Evolutionary conservation across 2,113 vertebrate genomes (phyloP).

Genomic region (Etheostoma cragini): DNA sequence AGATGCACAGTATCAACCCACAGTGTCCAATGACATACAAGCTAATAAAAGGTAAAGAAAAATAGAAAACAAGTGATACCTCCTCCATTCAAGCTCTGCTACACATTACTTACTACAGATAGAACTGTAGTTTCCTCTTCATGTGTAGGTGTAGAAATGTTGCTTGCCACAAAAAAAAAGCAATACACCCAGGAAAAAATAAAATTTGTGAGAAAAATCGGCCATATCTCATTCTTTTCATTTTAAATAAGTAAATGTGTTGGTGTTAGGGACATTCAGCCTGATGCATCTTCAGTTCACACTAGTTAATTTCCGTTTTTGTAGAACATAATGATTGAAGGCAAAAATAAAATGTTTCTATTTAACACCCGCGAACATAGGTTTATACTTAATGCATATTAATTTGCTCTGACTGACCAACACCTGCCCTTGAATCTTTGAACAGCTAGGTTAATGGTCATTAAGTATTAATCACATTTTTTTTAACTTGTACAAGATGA

Average conservation of each 20-base stretch:
- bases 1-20: not conserved
- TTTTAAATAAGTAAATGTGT: not conserved
- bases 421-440: not conserved
- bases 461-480: not conserved
- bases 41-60: too few species aligned
- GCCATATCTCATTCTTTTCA: not conserved
- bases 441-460: not conserved
- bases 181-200: slow-evolving; percentile 15
- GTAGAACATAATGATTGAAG: not conserved
- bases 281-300: not conserved
- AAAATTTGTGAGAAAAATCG: not conserved
- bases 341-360: not conserved
- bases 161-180: slow-evolving; percentile 57
- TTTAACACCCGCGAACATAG: not conserved
- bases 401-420: too few species aligned
- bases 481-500: not conserved
- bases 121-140: slow-evolving; percentile 46
- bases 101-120: not conserved
- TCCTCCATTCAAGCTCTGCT: not conserved
- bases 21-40: not conserved
- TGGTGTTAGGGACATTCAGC: not conserved
- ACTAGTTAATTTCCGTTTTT: not conserved
- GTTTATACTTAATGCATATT: not conserved
- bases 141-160: slow-evolving; percentile 59
- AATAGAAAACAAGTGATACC: not conserved